These are phyloP conservation scores for Bombus pyrosoma DNA, from an alignment of 1,140 invertebrate species.

Conservation along the genomic window DNA sequence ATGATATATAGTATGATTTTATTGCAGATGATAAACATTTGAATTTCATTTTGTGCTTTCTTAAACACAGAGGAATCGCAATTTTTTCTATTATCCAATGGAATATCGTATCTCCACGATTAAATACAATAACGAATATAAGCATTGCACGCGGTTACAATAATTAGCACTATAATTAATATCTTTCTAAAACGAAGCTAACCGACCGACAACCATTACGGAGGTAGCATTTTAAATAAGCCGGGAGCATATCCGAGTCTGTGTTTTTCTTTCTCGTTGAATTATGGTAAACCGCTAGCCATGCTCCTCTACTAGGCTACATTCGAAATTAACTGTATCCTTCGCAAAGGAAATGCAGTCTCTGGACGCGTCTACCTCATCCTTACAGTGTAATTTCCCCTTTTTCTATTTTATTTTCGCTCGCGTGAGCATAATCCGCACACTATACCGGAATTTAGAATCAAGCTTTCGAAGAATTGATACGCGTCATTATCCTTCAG, in stretches of 20 bases:
- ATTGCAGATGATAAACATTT: too few relatives aligned
- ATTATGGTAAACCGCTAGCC: conserved; percentile 16
- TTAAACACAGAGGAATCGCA: neutral
- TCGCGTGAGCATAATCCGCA: neutral
- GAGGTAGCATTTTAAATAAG: neutral
- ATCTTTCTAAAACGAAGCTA: neutral
- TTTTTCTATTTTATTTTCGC: neutral
- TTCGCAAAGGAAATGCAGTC: conserved; percentile 2
- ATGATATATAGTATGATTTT: too few relatives aligned
- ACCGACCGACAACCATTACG: neutral
- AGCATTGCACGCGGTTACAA: neutral
- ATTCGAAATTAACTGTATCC: conserved; percentile 15
- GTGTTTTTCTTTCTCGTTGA: conserved; percentile 11
- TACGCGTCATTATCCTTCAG: neutral
- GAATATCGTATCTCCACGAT: neutral
- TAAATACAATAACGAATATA: neutral
- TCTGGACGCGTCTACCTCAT: conserved; percentile 6
- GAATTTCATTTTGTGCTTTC: too few relatives aligned
- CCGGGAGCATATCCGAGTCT: neutral
- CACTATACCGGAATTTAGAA: neutral
- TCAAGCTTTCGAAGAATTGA: neutral
- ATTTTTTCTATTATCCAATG: too few relatives aligned
- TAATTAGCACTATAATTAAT: conserved; percentile 9
- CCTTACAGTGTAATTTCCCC: neutral
- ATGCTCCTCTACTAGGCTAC: neutral